Evolutionary conservation across 2,113 vertebrate genomes (phyloP).

Genomic region (Semnopithecus entellus): DNA sequence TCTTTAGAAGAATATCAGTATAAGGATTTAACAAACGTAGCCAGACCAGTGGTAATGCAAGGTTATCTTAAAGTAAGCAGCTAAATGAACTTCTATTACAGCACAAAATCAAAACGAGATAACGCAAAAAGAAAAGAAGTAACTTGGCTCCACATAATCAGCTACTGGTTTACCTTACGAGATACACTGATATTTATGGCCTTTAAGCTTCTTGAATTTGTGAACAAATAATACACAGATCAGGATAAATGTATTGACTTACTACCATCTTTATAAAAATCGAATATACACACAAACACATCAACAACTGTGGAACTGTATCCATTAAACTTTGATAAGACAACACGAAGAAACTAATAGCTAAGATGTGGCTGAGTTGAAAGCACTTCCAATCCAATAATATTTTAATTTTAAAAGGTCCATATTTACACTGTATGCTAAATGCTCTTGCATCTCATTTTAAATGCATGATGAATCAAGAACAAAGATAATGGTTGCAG

Average conservation of each 20-base stretch:
- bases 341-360: constrained; percentile 83
- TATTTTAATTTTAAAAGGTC: constrained; percentile 83
- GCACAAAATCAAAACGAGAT: constrained; percentile 76
- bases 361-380: constrained; percentile 81
- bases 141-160: constrained; percentile 83
- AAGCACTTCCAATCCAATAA: constrained; percentile 77
- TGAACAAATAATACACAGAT: constrained; percentile 90
- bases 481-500: constrained; percentile 96
- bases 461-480: constrained; percentile 85
- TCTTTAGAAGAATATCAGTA: not conserved
- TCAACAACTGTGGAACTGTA: constrained; percentile 84
- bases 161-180: constrained; percentile 55
- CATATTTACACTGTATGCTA: constrained; percentile 83
- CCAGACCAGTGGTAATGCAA: constrained; percentile 61
- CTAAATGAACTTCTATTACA: constrained; percentile 66
- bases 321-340: constrained; percentile 83
- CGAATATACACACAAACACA: constrained; percentile 88
- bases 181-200: constrained; percentile 57
- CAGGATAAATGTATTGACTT: constrained; percentile 87
- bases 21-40: constrained; percentile 67
- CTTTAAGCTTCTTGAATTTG: constrained; percentile 74
- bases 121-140: constrained; percentile 42
- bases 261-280: constrained; percentile 93
- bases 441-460: constrained; percentile 72
- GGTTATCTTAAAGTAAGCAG: constrained; percentile 46